phyloP scores from a whole-genome alignment of 2,113 vertebrate species.

The Brachyhypopomus gauderio region DNA sequence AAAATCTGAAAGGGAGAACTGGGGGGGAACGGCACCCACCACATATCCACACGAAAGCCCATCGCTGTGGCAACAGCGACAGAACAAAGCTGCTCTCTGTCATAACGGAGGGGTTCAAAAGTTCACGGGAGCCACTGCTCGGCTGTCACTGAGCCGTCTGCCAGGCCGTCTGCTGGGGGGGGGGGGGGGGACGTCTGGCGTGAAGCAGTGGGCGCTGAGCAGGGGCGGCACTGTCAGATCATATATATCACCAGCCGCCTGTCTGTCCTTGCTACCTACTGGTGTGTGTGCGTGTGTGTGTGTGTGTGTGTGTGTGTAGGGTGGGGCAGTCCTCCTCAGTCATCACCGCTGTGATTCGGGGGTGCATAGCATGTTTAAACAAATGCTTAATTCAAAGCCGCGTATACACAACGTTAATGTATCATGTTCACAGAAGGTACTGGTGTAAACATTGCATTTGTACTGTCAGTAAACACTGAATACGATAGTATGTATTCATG shows the following conservation, averaged over 20 bases:
- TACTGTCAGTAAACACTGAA: background rate
- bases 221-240: conserved; percentile 58
- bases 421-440: background rate
- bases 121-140: conserved; percentile 4
- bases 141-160: conserved; percentile 47
- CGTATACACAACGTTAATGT: background rate
- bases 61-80: background rate
- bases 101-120: conserved; percentile 15
- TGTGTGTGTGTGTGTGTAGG: too few relatives aligned
- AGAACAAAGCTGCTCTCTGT: conserved; percentile 17
- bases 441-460: background rate
- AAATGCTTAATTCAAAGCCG: background rate
- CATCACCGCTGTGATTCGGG: background rate
- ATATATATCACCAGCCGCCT: conserved; percentile 61
- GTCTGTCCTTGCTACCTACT: conserved; percentile 39
- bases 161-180: background rate
- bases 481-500: background rate
- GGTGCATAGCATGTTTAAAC: background rate
- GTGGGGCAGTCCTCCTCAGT: too few relatives aligned
- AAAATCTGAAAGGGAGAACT: conserved; percentile 4
- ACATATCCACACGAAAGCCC: background rate
- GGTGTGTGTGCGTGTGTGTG: too few relatives aligned
- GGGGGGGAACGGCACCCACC: background rate
- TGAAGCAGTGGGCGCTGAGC: conserved; percentile 49
- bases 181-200: conserved; percentile 3